Evolutionary conservation across 2,113 vertebrate species (phyloP).

Genomic region (Pandion haliaetus): DNA sequence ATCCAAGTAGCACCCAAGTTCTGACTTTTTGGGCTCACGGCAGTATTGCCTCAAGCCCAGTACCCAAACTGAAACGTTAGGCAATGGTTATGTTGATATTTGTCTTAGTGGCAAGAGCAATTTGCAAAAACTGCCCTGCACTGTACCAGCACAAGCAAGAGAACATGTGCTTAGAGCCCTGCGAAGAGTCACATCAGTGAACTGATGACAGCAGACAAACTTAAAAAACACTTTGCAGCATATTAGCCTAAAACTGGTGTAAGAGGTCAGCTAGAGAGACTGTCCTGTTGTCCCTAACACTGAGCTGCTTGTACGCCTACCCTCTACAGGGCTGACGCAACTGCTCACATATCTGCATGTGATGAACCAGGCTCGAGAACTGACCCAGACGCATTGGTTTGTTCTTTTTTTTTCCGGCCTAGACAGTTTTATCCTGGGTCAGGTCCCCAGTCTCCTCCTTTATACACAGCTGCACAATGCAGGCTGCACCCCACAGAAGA

Average conservation of each 20-base stretch:
- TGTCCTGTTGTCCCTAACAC: neutral
- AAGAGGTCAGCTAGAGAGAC: neutral
- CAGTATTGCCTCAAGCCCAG: neutral
- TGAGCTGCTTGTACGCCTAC: neutral
- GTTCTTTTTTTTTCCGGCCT: neutral
- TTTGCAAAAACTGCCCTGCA: neutral
- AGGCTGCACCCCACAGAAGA: neutral
- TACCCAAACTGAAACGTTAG: neutral
- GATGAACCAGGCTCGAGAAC: neutral
- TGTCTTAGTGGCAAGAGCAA: neutral
- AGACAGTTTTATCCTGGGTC: neutral
- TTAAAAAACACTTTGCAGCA: neutral
- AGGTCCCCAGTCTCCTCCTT: neutral
- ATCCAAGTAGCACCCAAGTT: neutral
- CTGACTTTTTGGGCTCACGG: neutral
- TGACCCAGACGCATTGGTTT: neutral
- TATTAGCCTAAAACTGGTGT: neutral
- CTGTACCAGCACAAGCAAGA: neutral
- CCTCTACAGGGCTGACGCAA: neutral
- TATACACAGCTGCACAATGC: neutral
- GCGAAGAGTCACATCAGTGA: neutral
- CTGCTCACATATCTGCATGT: accelerated
- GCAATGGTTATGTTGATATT: neutral
- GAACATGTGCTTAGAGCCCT: neutral
- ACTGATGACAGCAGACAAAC: neutral